phyloP scores from a whole-genome alignment of 2,797 vertebrate species.

The Steatocranus sp. region DNA sequence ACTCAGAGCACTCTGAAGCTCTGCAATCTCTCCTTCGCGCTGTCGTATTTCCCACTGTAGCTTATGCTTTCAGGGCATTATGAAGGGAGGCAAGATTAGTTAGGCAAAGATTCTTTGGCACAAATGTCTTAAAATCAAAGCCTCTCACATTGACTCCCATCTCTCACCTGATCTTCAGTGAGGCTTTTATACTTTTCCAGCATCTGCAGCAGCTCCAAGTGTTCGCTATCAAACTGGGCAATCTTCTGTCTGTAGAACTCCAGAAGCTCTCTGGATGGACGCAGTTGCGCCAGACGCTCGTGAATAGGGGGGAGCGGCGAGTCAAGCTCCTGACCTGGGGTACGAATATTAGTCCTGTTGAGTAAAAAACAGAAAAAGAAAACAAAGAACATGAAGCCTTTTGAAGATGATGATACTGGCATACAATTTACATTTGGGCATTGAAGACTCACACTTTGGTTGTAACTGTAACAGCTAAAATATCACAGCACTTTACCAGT shows the following conservation, averaged over 20 bases:
- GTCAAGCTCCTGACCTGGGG: constrained; percentile 54
- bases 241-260: constrained; percentile 91
- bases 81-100: background rate
- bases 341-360: constrained; percentile 14
- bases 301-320: constrained; percentile 82
- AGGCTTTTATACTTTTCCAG: constrained; percentile 83
- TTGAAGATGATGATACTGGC: accelerated
- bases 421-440: background rate
- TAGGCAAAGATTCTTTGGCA: background rate
- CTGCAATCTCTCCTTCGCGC: constrained; percentile 84
- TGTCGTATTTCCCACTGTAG: constrained; percentile 86
- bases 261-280: constrained; percentile 88
- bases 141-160: background rate
- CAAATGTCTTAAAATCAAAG: background rate
- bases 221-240: constrained; percentile 86
- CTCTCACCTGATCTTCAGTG: constrained; percentile 83
- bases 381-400: background rate
- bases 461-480: background rate
- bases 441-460: background rate
- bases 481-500: background rate
- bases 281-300: constrained; percentile 82
- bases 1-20: constrained; percentile 91
- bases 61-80: constrained; percentile 78
- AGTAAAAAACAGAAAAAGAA: background rate
- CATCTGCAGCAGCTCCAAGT: constrained; percentile 84